These are phyloP conservation scores for Mus musculus DNA, from an alignment of 2,113 vertebrate genomes.

Conservation along the genomic window GRCm39 chr1:69687001-69687500, in stretches of 20 bases:
- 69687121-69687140: neutral
- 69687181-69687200: neutral
- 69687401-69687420: neutral
- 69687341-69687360: neutral
- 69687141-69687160: neutral
- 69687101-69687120: neutral
- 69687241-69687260: neutral
- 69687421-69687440: neutral
- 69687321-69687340: slow-evolving; percentile 9
- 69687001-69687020: slow-evolving; percentile 17
- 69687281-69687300: neutral
- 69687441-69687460: slow-evolving; percentile 18
- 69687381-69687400: slow-evolving; percentile 10
- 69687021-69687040: neutral
- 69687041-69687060: neutral
- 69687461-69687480: neutral
- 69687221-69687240: neutral
- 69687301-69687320: neutral
- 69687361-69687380: slow-evolving; percentile 8
- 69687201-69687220: neutral
- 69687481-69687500: slow-evolving; percentile 43
- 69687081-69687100: neutral
- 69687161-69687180: neutral
- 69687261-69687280: slow-evolving; percentile 17
- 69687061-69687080: neutral